Conservation (phyloP, 2,888 invertebrate genomes). For the Anthophora plumipes region DNA sequence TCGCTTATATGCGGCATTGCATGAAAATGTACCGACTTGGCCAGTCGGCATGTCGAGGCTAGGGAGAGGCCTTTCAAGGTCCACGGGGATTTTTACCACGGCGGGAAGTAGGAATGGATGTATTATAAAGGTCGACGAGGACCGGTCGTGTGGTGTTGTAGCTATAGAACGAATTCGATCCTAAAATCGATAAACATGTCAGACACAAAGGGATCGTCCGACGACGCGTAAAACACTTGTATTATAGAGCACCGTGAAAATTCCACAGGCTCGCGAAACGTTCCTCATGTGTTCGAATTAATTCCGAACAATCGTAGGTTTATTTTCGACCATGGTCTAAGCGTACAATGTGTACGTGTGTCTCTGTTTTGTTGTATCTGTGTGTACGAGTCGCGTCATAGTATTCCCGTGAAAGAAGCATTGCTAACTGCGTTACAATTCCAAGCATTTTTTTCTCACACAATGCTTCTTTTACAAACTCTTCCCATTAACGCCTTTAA, state of each 20-base stretch:
- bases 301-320: background rate
- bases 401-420: background rate
- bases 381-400: background rate
- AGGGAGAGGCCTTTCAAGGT: conserved; percentile 68
- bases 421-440: background rate
- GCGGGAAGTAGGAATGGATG: conserved; percentile 60
- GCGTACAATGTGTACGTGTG: too few relatives aligned
- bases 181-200: conserved; percentile 58
- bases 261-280: conserved; percentile 5
- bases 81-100: conserved; percentile 60
- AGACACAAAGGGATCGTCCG: conserved; percentile 32
- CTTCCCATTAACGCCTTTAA: background rate
- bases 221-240: conserved; percentile 31
- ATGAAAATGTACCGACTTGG: conserved; percentile 49
- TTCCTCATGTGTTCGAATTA: background rate
- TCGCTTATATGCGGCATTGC: conserved; percentile 24
- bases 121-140: conserved; percentile 63
- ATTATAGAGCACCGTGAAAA: background rate
- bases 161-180: conserved; percentile 61
- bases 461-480: conserved; percentile 10
- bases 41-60: conserved; percentile 56
- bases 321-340: conserved; percentile 4
- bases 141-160: conserved; percentile 55
- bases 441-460: background rate
- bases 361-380: too few relatives aligned